phyloP scores from a whole-genome alignment of 2,113 vertebrate species.

The Petrocephalus microphthalmus region DNA sequence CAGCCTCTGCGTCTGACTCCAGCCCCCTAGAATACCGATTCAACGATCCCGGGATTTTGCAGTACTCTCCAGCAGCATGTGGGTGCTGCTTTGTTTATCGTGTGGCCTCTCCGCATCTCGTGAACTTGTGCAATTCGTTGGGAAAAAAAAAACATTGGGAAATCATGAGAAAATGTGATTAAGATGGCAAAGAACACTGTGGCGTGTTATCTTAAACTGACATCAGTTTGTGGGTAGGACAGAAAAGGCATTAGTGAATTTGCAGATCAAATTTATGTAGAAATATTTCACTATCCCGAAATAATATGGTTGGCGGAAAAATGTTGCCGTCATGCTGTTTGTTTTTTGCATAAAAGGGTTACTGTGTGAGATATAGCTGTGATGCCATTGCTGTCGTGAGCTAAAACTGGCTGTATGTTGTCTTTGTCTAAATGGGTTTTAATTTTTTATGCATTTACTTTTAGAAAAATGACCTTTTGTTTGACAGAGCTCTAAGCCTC shows the following conservation, averaged over 20 bases:
- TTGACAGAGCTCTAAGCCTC: neutral
- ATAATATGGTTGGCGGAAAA: neutral
- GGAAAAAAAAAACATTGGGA: neutral
- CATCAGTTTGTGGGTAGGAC: neutral
- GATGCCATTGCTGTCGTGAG: neutral
- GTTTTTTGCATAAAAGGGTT: neutral
- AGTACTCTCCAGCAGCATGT: neutral
- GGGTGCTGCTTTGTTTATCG: neutral
- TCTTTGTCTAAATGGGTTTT: neutral
- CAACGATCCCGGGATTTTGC: neutral
- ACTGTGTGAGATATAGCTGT: neutral
- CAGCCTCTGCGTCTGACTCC: neutral
- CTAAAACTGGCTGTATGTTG: neutral
- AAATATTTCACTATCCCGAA: neutral
- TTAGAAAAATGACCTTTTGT: neutral
- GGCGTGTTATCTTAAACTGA: neutral
- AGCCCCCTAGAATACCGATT: neutral
- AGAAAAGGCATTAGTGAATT: conserved; percentile 2
- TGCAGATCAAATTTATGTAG: conserved; percentile 11
- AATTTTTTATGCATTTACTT: neutral
- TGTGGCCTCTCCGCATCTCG: neutral
- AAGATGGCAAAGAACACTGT: neutral
- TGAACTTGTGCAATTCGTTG: neutral
- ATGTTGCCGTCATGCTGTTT: neutral
- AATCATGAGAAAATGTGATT: conserved; percentile 5